Conservation (phyloP, 2,888 invertebrate species). For the Harpalus rubripes region DNA sequence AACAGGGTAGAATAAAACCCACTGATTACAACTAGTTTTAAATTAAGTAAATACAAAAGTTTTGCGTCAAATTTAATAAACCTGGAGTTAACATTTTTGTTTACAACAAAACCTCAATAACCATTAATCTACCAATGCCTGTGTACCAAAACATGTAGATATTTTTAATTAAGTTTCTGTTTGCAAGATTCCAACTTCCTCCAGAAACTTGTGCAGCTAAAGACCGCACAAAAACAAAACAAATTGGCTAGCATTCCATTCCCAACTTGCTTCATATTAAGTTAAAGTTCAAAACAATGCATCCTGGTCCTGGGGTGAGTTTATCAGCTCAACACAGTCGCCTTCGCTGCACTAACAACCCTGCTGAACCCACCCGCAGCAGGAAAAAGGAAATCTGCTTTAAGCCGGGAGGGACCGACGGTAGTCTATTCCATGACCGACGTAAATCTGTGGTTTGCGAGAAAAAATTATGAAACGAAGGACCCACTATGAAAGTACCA, state of each 20-base stretch:
- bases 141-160: background rate
- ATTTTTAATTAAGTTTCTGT: background rate
- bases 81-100: too few relatives aligned
- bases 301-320: slow-evolving; percentile 10
- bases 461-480: slow-evolving; percentile 30
- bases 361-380: background rate
- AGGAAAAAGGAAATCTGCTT: slow-evolving; percentile 16
- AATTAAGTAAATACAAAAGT: too few relatives aligned
- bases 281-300: slow-evolving; percentile 15
- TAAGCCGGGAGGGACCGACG: background rate
- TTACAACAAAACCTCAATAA: too few relatives aligned
- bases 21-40: too few relatives aligned
- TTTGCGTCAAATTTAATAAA: too few relatives aligned
- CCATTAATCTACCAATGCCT: background rate
- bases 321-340: slow-evolving; percentile 42
- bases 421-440: slow-evolving; percentile 9
- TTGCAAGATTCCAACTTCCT: background rate
- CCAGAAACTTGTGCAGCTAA: background rate
- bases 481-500: background rate
- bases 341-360: slow-evolving; percentile 8
- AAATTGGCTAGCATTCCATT: background rate
- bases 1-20: too few relatives aligned
- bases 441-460: slow-evolving; percentile 24
- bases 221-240: background rate
- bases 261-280: background rate